Conservation (phyloP, 2,797 vertebrate species). For the Manis crassicaudata region DNA sequence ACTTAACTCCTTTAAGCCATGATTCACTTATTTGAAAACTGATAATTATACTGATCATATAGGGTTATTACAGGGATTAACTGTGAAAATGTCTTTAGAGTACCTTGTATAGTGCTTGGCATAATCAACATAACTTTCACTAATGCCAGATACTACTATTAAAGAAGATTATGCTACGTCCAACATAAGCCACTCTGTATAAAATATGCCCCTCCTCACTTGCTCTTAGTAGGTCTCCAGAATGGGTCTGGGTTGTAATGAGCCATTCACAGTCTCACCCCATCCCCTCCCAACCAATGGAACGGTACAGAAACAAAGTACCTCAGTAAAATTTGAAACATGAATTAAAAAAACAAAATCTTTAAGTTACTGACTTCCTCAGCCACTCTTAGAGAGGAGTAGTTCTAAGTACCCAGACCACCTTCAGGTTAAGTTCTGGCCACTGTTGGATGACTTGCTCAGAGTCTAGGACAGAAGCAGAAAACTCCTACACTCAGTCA, state of each 20-base stretch:
- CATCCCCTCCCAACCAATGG: background rate
- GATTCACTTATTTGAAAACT: background rate
- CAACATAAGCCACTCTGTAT: background rate
- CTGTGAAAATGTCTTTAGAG: background rate
- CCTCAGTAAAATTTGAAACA: background rate
- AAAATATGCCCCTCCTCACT: background rate
- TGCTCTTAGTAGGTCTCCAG: background rate
- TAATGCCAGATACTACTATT: background rate
- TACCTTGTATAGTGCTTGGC: background rate
- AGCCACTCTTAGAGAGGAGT: background rate
- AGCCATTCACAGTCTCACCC: background rate
- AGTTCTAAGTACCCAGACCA: background rate
- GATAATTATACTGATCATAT: background rate
- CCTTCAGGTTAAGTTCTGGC: background rate
- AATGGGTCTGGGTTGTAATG: background rate
- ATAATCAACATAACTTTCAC: background rate
- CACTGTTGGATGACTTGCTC: background rate
- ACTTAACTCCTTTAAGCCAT: background rate
- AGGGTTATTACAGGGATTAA: background rate
- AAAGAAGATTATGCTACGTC: constrained; percentile 1
- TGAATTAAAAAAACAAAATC: background rate
- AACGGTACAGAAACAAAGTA: background rate
- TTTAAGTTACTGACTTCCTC: background rate
- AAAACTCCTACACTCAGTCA: background rate
- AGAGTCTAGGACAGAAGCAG: background rate